Conservation (phyloP, 2,888 invertebrate genomes). For the Lysandra bellargus region DNA sequence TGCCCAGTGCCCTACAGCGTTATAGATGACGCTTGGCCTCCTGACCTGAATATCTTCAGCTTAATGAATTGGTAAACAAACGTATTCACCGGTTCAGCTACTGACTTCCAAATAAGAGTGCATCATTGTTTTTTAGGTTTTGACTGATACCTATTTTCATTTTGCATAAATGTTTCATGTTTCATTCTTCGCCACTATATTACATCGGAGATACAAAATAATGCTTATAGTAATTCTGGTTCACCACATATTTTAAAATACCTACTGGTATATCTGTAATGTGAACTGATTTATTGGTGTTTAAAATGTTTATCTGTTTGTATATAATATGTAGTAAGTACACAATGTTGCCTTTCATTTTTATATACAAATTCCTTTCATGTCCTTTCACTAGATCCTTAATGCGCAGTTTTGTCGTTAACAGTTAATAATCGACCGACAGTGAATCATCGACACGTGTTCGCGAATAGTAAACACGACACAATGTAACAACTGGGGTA, state of each 20-base stretch:
- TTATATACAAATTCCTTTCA: not conserved
- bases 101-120: not conserved
- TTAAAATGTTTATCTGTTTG: not conserved
- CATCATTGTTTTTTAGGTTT: not conserved
- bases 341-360: not conserved
- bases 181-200: too few species aligned
- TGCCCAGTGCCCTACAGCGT: not conserved
- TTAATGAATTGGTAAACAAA: constrained; percentile 5
- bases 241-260: not conserved
- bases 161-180: too few species aligned
- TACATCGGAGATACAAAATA: too few species aligned
- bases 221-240: not conserved
- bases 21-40: constrained; percentile 13
- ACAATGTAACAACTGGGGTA: not conserved
- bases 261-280: too few species aligned
- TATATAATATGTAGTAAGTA: not conserved
- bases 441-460: constrained; percentile 14
- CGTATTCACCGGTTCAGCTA: not conserved
- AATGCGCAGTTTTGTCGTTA: not conserved
- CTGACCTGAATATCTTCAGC: constrained; percentile 13
- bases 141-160: not conserved
- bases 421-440: not conserved
- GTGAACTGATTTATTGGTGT: not conserved
- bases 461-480: not conserved
- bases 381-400: not conserved